Evolutionary conservation across 2,888 invertebrate species (phyloP).

Genomic region (Fragum fragum): DNA sequence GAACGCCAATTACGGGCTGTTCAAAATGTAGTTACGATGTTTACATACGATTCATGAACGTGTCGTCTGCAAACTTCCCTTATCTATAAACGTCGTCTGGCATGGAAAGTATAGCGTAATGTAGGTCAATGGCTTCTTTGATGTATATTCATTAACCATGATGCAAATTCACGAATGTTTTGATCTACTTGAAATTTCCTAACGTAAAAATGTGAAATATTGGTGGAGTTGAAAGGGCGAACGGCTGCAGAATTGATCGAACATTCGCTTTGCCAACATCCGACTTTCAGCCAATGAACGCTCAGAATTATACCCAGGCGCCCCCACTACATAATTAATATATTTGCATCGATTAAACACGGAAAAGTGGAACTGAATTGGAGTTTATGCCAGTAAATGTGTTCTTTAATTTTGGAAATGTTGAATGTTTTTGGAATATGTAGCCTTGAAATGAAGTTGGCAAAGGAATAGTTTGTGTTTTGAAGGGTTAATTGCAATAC

Average conservation of each 20-base stretch:
- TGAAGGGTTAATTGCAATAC: background rate
- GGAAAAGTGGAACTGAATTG: conserved; percentile 51
- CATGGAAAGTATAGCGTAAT: background rate
- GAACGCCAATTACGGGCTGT: no score
- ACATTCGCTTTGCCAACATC: conserved; percentile 49
- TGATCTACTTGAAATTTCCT: conserved; percentile 12
- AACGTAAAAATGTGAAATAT: conserved; percentile 31
- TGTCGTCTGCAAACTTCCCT: background rate
- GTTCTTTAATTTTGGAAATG: conserved; percentile 22
- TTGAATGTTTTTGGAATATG: conserved; percentile 35
- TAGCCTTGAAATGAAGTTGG: conserved; percentile 25
- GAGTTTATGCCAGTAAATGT: conserved; percentile 42
- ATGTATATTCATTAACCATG: background rate
- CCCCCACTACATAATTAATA: conserved; percentile 61
- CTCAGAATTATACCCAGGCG: conserved; percentile 41
- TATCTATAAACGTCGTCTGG: background rate
- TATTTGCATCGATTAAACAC: conserved; percentile 68
- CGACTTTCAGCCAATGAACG: conserved; percentile 31
- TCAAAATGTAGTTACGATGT: no score
- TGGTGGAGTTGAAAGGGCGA: conserved; percentile 39
- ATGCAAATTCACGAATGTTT: conserved; percentile 17
- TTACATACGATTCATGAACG: no score
- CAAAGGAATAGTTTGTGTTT: conserved; percentile 26
- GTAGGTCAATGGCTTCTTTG: conserved; percentile 8
- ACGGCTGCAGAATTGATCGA: conserved; percentile 64